Base-by-base conservation (phyloP, 2,888 invertebrate species). In the Lasioglossum calceatum region DNA sequence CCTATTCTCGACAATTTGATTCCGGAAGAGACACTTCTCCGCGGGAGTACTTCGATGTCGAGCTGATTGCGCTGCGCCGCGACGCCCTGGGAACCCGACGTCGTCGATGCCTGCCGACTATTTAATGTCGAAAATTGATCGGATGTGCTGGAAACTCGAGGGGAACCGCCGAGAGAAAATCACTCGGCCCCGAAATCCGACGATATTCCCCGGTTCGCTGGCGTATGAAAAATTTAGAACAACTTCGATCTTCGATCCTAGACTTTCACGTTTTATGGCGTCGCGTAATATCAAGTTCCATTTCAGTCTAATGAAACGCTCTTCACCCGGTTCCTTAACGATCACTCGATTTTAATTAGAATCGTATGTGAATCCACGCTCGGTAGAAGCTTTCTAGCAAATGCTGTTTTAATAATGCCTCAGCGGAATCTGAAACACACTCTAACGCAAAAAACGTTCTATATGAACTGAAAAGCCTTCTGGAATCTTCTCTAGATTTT, bases 1-100 rank as follows among this genome's bases (percentile, higher is more conserved):
- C 87, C 89, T 90, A 91, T 90, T 88, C 88, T 82, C 88, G 88
- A 88, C 89, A 89, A 89, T 89, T 89, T 85, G 87, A 90, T 91
- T 89, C 85, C 77, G 82, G 84, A 79, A 83, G 81, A 74, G 84
- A 89, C 83, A 77, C 87, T 90, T 86, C 75, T 77, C 23, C 64
- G 82, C 64, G 67, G 80, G 36, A 82, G 85, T 82, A 75, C 87
- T 77, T 75, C 61, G 79, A 77, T 79, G 82, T 77, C 77, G 82
- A 50, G 82, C 79, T 85, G 85, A 87, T 87, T 85, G 85, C 85
- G 64, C 64, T 36, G 36, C 36, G 67, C 79, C 77, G 81, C 75
- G 81, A 67, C 82, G 75, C 82, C 67, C 74, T 36, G 79, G 79
- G 79, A 77, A 79, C 82, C 54, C 27, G 74, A 82, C 64, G 75